A percentile compares a stretch with the other conserved stretches of the same genome.
Conservation (phyloP, 1,140 invertebrate species). For the Helicoverpa zea region DNA sequence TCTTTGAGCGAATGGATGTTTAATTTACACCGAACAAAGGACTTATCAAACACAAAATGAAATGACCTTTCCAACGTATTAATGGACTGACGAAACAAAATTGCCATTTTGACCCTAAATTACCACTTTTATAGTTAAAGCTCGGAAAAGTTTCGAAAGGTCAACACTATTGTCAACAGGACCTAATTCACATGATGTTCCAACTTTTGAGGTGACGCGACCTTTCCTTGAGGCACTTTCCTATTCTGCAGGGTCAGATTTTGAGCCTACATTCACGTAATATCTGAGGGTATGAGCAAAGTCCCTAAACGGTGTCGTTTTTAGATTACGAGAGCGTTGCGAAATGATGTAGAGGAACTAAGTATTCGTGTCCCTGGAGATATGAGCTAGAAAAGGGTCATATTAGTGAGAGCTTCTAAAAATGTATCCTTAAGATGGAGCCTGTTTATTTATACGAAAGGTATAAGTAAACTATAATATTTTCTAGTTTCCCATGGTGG, state of each 20-base stretch:
- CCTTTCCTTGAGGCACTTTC: slow-evolving; percentile 1
- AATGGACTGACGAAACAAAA: slow-evolving; percentile 8
- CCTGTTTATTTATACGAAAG: too few relatives aligned
- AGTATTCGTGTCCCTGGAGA: neutral
- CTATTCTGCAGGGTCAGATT: neutral
- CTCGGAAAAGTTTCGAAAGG: slow-evolving; percentile 17
- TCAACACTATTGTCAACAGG: neutral
- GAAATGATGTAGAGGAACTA: neutral
- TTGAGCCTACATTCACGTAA: slow-evolving; percentile 15
- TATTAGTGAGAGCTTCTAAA: neutral
- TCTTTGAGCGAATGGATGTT: too few relatives aligned
- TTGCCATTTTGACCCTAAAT: neutral
- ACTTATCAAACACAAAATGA: neutral
- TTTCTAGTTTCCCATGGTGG: too few relatives aligned
- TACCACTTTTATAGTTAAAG: slow-evolving; percentile 15
- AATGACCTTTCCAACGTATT: neutral
- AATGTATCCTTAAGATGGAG: neutral
- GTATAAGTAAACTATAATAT: too few relatives aligned
- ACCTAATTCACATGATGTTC: slow-evolving; percentile 9
- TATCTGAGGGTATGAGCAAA: neutral
- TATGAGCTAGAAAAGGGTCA: neutral
- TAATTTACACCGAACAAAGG: neutral
- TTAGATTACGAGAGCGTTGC: neutral
- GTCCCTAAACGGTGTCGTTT: slow-evolving; percentile 9
- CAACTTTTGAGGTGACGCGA: slow-evolving; percentile 7